A percentile compares a stretch with the other conserved stretches of the same genome.
These are phyloP conservation scores for Ectemnius continuus DNA, from an alignment of 2,888 invertebrate species.

Conservation along the genomic window DNA sequence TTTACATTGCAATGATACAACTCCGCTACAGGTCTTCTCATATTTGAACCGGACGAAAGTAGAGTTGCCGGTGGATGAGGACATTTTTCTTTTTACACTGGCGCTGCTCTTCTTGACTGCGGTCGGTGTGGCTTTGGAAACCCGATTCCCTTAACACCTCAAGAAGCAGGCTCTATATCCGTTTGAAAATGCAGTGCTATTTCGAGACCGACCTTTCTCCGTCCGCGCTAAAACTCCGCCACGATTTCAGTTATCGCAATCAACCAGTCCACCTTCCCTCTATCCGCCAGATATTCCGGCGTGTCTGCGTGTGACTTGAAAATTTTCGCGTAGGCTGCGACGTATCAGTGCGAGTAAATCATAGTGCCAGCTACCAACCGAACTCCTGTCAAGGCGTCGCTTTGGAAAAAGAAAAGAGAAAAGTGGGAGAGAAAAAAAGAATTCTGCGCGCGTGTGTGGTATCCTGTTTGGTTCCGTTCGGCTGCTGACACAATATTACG, in stretches of 20 bases:
- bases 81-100: constrained; percentile 19
- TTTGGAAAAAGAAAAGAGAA: constrained; percentile 18
- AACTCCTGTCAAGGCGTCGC: too few species aligned
- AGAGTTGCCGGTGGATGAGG: constrained; percentile 1
- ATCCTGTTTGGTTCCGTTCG: constrained; percentile 71
- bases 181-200: too few species aligned
- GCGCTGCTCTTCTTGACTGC: constrained; percentile 15
- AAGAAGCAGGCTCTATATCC: constrained; percentile 10
- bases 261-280: not conserved
- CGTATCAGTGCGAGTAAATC: too few species aligned
- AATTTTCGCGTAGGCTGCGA: constrained; percentile 2
- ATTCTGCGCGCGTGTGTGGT: constrained; percentile 73
- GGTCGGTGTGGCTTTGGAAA: constrained; percentile 37
- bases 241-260: constrained; percentile 1
- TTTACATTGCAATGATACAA: not conserved
- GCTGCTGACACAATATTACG: constrained; percentile 74
- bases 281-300: constrained; percentile 6
- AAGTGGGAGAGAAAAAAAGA: constrained; percentile 52
- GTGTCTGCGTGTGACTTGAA: not conserved
- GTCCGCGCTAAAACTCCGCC: not conserved
- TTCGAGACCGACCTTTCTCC: not conserved
- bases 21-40: not conserved
- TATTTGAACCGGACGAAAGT: not conserved
- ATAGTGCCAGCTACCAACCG: too few species aligned
- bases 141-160: constrained; percentile 27